Evolutionary conservation across 2,797 vertebrate species (phyloP).

Genomic region (Anableps anableps): DNA sequence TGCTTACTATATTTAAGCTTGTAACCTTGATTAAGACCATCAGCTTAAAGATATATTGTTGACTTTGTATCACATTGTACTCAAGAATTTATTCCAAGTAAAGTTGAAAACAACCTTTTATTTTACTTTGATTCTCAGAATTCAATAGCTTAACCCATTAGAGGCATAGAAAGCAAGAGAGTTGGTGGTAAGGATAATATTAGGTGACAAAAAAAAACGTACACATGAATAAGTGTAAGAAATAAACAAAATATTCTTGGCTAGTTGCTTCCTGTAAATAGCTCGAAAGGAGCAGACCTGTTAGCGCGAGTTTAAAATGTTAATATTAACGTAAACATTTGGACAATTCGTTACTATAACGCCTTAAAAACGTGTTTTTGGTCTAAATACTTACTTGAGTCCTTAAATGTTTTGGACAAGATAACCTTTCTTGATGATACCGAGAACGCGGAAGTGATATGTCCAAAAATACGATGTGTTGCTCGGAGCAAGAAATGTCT

Average conservation of each 20-base stretch:
- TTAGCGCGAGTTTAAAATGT: background rate
- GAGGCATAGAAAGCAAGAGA: background rate
- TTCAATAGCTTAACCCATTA: too few species aligned
- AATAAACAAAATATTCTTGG: background rate
- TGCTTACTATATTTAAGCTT: background rate
- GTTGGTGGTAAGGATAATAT: background rate
- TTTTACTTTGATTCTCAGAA: background rate
- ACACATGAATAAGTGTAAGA: background rate
- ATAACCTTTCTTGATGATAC: background rate
- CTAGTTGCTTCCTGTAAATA: slow-evolving; percentile 8
- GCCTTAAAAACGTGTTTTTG: fast-evolving
- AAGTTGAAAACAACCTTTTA: background rate
- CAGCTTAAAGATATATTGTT: background rate
- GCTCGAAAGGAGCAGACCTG: background rate
- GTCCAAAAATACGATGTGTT: slow-evolving; percentile 11
- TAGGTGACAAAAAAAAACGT: background rate
- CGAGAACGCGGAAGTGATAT: slow-evolving; percentile 38
- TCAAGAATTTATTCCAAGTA: background rate
- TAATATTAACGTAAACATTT: background rate
- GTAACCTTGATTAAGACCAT: background rate
- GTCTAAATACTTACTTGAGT: slow-evolving; percentile 40
- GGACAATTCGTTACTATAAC: too few species aligned
- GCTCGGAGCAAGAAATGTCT: slow-evolving; percentile 23
- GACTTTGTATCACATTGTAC: background rate
- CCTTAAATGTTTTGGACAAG: slow-evolving; percentile 9